Percentiles rank a stretch among this genome's conserved stretches.
phyloP scores from a whole-genome alignment of 1,140 invertebrate genomes.

The Neodiprion fabricii region DNA sequence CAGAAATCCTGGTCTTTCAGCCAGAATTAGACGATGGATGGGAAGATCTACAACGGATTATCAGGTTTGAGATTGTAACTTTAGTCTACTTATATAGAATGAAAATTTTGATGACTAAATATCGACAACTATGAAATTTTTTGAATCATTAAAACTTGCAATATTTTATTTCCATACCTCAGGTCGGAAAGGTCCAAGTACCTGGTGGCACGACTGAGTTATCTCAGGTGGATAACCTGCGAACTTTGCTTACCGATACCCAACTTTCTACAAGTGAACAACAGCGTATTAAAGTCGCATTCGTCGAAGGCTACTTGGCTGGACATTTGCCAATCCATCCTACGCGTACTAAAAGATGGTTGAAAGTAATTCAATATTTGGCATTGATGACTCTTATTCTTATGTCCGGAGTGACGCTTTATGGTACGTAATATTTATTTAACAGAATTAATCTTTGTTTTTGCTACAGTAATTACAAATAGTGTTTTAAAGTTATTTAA shows the following conservation, averaged over 20 bases:
- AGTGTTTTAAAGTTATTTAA: not conserved
- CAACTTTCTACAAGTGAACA: constrained; percentile 64
- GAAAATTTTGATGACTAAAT: constrained; percentile 22
- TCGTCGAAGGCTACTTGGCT: constrained; percentile 88
- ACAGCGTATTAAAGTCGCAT: constrained; percentile 82
- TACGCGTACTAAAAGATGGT: constrained; percentile 71
- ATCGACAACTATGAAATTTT: not conserved
- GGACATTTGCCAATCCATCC: constrained; percentile 66
- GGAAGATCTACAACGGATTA: constrained; percentile 21
- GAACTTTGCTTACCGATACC: constrained; percentile 40
- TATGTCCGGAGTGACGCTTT: constrained; percentile 77
- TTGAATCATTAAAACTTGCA: constrained; percentile 9
- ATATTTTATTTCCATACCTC: not conserved
- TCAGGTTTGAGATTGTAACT: constrained; percentile 9
- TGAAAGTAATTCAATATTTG: constrained; percentile 74
- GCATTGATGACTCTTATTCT: constrained; percentile 78
- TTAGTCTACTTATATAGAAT: constrained; percentile 10
- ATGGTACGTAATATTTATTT: constrained; percentile 55
- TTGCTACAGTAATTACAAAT: constrained; percentile 10
- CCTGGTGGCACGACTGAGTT: constrained; percentile 16
- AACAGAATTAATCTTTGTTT: not conserved
- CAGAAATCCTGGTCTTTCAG: constrained; percentile 70
- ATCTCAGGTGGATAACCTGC: constrained; percentile 38
- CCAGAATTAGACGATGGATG: constrained; percentile 50
- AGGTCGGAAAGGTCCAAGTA: constrained; percentile 29